Conservation (phyloP, 1,140 invertebrate species). For the Onthophagus taurus region DNA sequence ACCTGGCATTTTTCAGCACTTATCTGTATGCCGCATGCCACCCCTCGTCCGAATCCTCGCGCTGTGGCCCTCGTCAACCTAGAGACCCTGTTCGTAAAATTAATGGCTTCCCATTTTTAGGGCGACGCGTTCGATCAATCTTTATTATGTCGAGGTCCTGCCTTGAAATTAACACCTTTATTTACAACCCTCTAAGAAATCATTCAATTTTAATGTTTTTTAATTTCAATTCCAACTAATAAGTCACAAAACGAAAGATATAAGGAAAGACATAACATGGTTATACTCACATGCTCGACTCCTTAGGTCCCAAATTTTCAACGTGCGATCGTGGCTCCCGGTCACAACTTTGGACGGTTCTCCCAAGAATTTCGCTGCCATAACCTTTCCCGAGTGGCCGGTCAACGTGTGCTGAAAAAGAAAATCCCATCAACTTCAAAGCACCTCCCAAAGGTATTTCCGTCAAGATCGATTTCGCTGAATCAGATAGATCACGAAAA, state of each 20-base stretch:
- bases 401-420: slow-evolving; percentile 87
- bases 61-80: too few relatives aligned
- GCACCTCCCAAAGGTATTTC: too few relatives aligned
- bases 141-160: slow-evolving; percentile 4
- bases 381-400: slow-evolving; percentile 91
- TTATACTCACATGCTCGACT: slow-evolving; percentile 82
- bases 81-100: not conserved
- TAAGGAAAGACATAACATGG: too few relatives aligned
- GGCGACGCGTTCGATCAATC: slow-evolving; percentile 1
- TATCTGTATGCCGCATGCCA: slow-evolving; percentile 21
- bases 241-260: too few relatives aligned
- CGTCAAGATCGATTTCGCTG: too few relatives aligned
- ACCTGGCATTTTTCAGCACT: slow-evolving; percentile 19
- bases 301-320: slow-evolving; percentile 95
- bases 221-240: too few relatives aligned
- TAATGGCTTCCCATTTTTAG: slow-evolving; percentile 6
- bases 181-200: too few relatives aligned
- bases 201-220: too few relatives aligned
- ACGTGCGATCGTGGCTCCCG: slow-evolving; percentile 88
- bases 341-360: slow-evolving; percentile 84
- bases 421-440: slow-evolving; percentile 7
- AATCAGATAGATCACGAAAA: too few relatives aligned
- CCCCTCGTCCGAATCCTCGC: not conserved
- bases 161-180: too few relatives aligned
- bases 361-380: slow-evolving; percentile 87